phyloP scores from a whole-genome alignment of 1,140 invertebrate species.

The Apis laboriosa region DNA sequence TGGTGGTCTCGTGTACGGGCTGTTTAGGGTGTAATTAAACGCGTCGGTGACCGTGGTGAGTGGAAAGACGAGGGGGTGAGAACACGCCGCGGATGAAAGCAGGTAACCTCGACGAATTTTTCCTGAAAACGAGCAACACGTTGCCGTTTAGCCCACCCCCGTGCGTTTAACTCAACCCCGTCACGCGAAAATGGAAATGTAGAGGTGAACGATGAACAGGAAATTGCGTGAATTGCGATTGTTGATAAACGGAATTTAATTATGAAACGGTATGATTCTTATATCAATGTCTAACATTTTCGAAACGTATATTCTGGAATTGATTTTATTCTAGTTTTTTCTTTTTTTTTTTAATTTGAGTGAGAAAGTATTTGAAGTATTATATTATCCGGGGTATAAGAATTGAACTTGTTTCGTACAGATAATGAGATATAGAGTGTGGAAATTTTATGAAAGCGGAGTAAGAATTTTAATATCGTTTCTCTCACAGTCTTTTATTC shows the following conservation, averaged over 20 bases:
- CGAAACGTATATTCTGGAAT: too few species aligned
- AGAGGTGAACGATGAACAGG: slow-evolving; percentile 35
- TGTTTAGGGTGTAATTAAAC: slow-evolving; percentile 56
- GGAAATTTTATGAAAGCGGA: too few species aligned
- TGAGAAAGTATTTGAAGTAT: too few species aligned
- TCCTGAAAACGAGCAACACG: slow-evolving; percentile 60
- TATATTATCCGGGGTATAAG: too few species aligned
- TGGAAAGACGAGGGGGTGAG: slow-evolving; percentile 10
- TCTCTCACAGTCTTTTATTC: neutral
- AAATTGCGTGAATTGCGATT: neutral
- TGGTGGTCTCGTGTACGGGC: neutral
- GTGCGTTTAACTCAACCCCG: neutral
- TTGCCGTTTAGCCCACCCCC: slow-evolving; percentile 47
- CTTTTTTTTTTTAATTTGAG: neutral
- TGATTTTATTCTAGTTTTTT: too few species aligned
- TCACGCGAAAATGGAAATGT: slow-evolving; percentile 43
- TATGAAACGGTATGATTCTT: too few species aligned
- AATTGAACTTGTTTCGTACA: too few species aligned
- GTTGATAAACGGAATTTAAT: too few species aligned
- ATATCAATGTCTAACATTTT: neutral
- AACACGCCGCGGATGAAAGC: slow-evolving; percentile 1
- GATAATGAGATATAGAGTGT: too few species aligned
- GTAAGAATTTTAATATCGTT: neutral
- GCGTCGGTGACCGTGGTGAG: slow-evolving; percentile 39
- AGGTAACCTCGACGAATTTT: slow-evolving; percentile 42